Conservation (phyloP, 1,140 invertebrate genomes). For the Pseudobourletiella spinata region DNA sequence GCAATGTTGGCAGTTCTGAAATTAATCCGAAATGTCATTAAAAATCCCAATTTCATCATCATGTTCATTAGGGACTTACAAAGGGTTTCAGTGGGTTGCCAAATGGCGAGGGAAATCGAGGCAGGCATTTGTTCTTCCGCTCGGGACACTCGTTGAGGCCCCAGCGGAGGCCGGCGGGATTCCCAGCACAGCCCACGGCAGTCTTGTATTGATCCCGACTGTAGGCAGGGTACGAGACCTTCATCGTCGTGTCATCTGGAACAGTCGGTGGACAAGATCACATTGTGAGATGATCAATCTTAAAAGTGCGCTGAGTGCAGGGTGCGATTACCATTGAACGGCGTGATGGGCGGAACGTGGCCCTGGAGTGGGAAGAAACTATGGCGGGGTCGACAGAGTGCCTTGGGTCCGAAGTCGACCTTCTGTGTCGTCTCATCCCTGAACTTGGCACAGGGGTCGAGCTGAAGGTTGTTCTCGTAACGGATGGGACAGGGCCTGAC, state of each 20-base stretch:
- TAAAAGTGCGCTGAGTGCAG: too few species aligned
- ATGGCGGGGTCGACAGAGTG: constrained; percentile 4
- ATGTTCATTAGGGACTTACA: not conserved
- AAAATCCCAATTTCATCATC: not conserved
- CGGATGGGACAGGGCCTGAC: constrained; percentile 13
- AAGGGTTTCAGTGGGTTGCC: constrained; percentile 28
- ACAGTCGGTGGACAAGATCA: not conserved
- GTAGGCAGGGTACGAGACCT: constrained; percentile 18
- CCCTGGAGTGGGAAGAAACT: constrained; percentile 10
- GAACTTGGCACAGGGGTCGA: constrained; percentile 30
- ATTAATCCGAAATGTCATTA: too few species aligned
- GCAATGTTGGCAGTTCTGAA: not conserved
- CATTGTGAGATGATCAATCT: too few species aligned
- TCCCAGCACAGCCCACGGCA: constrained; percentile 22
- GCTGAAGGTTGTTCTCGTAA: constrained; percentile 25
- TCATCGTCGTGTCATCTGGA: constrained; percentile 24
- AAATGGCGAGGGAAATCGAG: constrained; percentile 24
- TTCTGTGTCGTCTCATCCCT: constrained; percentile 24
- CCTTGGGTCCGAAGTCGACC: constrained; percentile 14
- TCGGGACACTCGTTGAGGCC: constrained; percentile 14
- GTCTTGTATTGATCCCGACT: constrained; percentile 6
- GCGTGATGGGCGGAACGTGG: constrained; percentile 7
- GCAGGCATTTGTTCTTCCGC: constrained; percentile 16
- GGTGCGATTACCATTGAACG: constrained; percentile 32
- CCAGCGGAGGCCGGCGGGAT: constrained; percentile 28